These are phyloP conservation scores for Cosmorhoe ocellata DNA, from an alignment of 2,888 invertebrate species.

Conservation along the genomic window DNA sequence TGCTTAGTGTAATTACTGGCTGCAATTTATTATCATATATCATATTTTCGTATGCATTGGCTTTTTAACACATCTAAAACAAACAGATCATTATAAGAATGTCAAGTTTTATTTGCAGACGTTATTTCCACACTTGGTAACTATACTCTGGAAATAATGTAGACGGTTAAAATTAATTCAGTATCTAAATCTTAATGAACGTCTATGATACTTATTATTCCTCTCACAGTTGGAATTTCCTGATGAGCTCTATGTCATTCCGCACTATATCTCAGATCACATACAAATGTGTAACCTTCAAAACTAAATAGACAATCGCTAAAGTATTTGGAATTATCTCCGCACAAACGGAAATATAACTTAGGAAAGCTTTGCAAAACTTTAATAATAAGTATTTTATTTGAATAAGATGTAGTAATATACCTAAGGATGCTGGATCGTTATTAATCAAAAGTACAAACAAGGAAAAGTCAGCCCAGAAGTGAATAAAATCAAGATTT, in stretches of 20 bases:
- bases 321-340: conserved; percentile 7
- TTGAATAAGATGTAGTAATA: no score
- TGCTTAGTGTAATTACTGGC: no score
- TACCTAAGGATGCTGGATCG: no score
- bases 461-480: no score
- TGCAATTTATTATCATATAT: no score
- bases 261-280: conserved; percentile 40
- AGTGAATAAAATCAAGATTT: no score
- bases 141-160: conserved; percentile 7
- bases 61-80: conserved; percentile 12
- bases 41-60: neutral
- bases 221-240: conserved; percentile 52
- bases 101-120: conserved; percentile 1
- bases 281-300: conserved; percentile 50
- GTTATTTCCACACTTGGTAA: conserved; percentile 1
- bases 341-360: no score
- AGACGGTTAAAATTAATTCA: conserved; percentile 20
- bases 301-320: conserved; percentile 31
- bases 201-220: conserved; percentile 45
- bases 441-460: no score
- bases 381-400: no score
- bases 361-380: no score
- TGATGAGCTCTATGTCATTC: conserved; percentile 49
- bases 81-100: conserved; percentile 9
- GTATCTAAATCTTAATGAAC: conserved; percentile 36